Evolutionary conservation across 2,113 vertebrate species (phyloP).

Genomic region (Lampris incognitus): DNA sequence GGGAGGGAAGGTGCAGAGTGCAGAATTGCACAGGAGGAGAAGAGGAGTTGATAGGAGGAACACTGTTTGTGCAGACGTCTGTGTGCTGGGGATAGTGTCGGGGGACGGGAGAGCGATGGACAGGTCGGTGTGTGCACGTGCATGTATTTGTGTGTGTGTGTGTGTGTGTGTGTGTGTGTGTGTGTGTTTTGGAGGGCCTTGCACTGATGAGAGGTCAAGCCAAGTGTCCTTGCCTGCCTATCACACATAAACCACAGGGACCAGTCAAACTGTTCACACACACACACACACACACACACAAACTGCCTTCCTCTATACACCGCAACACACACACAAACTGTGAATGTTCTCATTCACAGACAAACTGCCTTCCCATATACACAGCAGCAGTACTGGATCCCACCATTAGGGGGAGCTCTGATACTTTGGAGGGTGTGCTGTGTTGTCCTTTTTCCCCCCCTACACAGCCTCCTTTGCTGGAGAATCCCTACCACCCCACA

Average conservation of each 20-base stretch:
- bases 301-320: not conserved
- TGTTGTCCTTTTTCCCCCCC: not conserved
- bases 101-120: not conserved
- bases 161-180: not conserved
- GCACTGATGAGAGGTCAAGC: conserved; percentile 55
- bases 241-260: conserved; percentile 48
- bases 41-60: not conserved
- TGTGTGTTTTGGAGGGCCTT: not conserved
- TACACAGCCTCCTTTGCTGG: conserved; percentile 20
- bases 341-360: not conserved
- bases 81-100: not conserved
- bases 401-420: conserved; percentile 73
- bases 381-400: conserved; percentile 12
- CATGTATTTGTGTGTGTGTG: not conserved
- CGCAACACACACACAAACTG: conserved; percentile 8
- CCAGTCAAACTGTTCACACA: conserved; percentile 15
- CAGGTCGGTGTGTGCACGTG: not conserved
- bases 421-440: not conserved
- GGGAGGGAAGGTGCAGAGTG: not conserved
- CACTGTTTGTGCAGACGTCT: conserved; percentile 25
- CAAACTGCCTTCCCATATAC: not conserved
- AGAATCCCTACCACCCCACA: conserved; percentile 70
- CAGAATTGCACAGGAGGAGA: not conserved
- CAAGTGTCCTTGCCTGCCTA: conserved; percentile 45
- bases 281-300: not conserved